Base-by-base conservation (phyloP, 2,113 vertebrate species). In the Nothocercus julius region DNA sequence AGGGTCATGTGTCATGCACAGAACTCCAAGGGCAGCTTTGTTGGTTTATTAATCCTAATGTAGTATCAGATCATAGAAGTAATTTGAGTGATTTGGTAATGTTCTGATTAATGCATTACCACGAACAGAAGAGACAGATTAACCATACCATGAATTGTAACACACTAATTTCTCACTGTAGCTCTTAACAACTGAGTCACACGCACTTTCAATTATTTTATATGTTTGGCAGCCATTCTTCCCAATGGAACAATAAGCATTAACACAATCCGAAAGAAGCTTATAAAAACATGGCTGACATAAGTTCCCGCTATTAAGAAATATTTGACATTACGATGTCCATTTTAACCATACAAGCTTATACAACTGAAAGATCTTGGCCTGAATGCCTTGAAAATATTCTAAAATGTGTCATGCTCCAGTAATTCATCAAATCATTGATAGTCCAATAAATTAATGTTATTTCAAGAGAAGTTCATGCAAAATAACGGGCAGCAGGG, bases 151-250 rank as follows among this genome's bases (percentile, higher is more conserved):
- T 69, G 93, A 95, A 85, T 56, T 62, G 72, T 70, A 96, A 90
- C 75, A 90, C 1, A 6, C 70, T 91, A 85, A 91, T 94, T 95
- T 77, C 45, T 96, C 67, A 80, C 44, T 22, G 58, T 36, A 93
- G 81, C 70, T 94, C 87, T 82, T 82, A 89, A 93, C 64, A 64
- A 83, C 80, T 62, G 79, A 96, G 73, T 96, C 95, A 95, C 90
- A 96, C 62, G 86, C 75, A 92, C n/a, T 97, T 98, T 96, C 88
- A 97, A 89, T 97, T 91, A 96, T 90, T 97, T 93, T 38, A 91
- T 21, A 24, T 86, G 49, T 97, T 97, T 97, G 92, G 91, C 89
- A 97, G 83, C 53, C 75, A 85, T 95, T 94, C 87, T 96, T 88
- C 93, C 89, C 90, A 85, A 34, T 79, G 89, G 95, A 97, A 96